Evolutionary conservation across 1,140 invertebrate genomes (phyloP).

Genomic region (Drosophila orosa): DNA sequence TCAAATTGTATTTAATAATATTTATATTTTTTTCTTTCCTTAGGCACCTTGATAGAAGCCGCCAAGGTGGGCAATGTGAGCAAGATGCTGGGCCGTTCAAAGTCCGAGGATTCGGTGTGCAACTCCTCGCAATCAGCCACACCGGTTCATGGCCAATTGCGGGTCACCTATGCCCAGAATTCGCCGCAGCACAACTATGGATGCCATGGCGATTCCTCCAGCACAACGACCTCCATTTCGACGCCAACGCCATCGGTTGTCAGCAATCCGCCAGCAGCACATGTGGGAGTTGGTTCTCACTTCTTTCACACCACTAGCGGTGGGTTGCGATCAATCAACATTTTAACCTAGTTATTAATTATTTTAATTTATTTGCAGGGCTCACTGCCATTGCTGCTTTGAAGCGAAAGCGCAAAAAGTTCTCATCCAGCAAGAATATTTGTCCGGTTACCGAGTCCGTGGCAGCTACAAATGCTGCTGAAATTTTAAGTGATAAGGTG

Average conservation of each 20-base stretch:
- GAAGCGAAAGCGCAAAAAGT: constrained; percentile 91
- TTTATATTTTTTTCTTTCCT: background rate
- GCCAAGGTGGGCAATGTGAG: constrained; percentile 91
- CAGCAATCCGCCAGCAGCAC: constrained; percentile 18
- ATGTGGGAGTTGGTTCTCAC: constrained; percentile 62
- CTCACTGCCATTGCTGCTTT: constrained; percentile 88
- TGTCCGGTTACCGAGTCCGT: constrained; percentile 85
- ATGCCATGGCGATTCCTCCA: constrained; percentile 36
- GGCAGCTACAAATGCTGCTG: constrained; percentile 65
- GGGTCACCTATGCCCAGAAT: constrained; percentile 76
- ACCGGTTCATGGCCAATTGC: constrained; percentile 75
- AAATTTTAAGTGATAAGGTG: constrained; percentile 67
- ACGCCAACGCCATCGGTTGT: constrained; percentile 12
- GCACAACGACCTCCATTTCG: constrained; percentile 1
- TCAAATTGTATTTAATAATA: background rate
- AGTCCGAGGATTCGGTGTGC: constrained; percentile 93
- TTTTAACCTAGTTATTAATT: background rate
- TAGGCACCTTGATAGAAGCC: constrained; percentile 91
- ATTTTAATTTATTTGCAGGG: constrained; percentile 47
- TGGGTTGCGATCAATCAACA: constrained; percentile 5
- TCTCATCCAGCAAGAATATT: constrained; percentile 90
- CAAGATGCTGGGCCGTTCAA: constrained; percentile 89
- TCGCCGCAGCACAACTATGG: constrained; percentile 60
- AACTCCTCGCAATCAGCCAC: constrained; percentile 85
- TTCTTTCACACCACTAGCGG: constrained; percentile 80